Evolutionary conservation across 2,888 invertebrate genomes (phyloP), one percentile per base, ranked within the genome.

Genomic region (Sarcophaga subvicina): DNA sequence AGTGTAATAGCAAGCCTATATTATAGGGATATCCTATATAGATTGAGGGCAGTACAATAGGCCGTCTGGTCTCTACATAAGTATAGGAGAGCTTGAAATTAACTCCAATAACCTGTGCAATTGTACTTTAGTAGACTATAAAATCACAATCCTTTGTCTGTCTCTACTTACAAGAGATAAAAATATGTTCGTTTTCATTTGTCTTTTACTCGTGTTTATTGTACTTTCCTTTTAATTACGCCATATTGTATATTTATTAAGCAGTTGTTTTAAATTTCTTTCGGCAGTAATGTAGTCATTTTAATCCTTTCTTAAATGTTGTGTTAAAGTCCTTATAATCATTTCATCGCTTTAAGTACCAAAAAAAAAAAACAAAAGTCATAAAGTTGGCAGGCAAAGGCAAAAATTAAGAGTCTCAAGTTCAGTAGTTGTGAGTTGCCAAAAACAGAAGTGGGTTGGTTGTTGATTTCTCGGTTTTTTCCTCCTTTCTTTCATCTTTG

Each of bases 401-500:
- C 8, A 22, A 62, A 45, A 49, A 63, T 49, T 63, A 27, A 62
- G 25, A 80, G 83, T 85, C 83, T 88, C 88, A 88, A 88, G 88
- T 88, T 88, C 88, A 88, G 72, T 69, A 59, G 67, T 64, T 54
- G 70, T 77, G 76, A 62, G 72, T 45, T 85, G 85, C 82, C 85
- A 84, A 72, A 83, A 87, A 70, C 87, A 87, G 82, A 87, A 85
- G 64, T 77, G 67, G 72, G 82, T 73, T 82, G 72, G 72, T 37
- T 37, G 37, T 37, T 37, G 37, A 37, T 37, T 37, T 37, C 8
- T 60, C 66, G n/a, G 63, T 72, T 75, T 60, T 11, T 45, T 69
- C 67, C 2, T 54, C 10, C 37, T 37, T 54, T 54, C 54, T 54
- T 54, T 3, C 17, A 54, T 54, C 17, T 69, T 73, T 22, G 49